Evolutionary conservation across 2,888 invertebrate genomes (phyloP), one percentile per base, ranked within the genome.

Genomic region (Agonopterix alstromeriana): DNA sequence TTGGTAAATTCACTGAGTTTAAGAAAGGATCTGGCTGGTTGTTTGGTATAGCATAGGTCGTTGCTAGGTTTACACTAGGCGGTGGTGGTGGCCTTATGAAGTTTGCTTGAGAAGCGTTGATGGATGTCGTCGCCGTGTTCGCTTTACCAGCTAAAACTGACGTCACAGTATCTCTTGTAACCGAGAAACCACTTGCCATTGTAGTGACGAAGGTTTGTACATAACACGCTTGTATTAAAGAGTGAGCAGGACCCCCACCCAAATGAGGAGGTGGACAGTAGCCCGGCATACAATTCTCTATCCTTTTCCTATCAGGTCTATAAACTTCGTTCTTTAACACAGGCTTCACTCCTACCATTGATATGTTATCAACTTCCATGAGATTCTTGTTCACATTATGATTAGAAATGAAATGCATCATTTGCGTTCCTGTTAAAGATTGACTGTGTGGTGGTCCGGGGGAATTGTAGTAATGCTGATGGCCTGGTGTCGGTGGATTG

Each of bases 161-260:
- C 0, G 95, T 96, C 12, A 95, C 94, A 0, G 95, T 95, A 68
- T 95, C 95, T 57, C 95, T 91, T 36, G 94, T 94, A 2, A 92
- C 93, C 0, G 94, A 94, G 68, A 94, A 92, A 8, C 94, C 93
- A 66, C 94, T 93, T 0, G 94, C 94, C 77, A 90, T 87, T 1
- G 87, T 89, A 1, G 84, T 84, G 0, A 89, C 82, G 55, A 74
- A 79, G 0, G 84, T 80, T 57, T 88, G 89, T 2, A 86, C 77
- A 49, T 87, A 86, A 60, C 83, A 84, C 1, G 87, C 70, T 56
- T 84, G 86, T 53, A 85, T 74, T 38, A 85, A 57, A 0, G 86
- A 81, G 55, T 82, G 83, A 0, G 87, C 81, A 0, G 88, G 87
- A 0, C 87, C 87, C 0, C 86, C 85, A 8, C 88, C 88, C 54